Percentiles rank a stretch among this genome's conserved stretches.
Conservation (phyloP, 30 jellyfish, hydroid and myxozoan genomes). For the Catostylus mosaicus region DNA sequence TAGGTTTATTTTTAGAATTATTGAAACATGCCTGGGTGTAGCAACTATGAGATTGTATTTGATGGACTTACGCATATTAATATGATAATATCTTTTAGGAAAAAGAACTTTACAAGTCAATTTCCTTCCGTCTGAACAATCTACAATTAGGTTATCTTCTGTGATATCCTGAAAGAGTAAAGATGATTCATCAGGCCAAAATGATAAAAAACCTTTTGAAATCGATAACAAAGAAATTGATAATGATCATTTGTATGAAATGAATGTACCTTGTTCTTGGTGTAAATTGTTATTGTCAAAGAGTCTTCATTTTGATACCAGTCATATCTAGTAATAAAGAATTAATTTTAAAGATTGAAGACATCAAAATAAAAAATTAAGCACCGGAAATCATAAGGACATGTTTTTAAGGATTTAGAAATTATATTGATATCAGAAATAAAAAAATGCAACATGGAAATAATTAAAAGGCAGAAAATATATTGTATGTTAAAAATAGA, state of each 20-base stretch:
- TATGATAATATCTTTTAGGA: constrained; percentile 61
- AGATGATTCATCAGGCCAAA: background rate
- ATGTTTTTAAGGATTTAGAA: too few relatives aligned
- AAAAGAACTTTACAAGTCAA: constrained; percentile 71
- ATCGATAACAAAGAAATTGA: background rate
- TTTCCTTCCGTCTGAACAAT: constrained; percentile 58
- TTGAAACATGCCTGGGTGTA: too few relatives aligned
- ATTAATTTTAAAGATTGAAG: too few relatives aligned
- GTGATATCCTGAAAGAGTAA: constrained; percentile 55
- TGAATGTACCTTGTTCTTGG: constrained; percentile 68
- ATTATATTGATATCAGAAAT: background rate
- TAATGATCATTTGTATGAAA: background rate
- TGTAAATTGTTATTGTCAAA: constrained; percentile 58
- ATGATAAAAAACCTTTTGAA: background rate
- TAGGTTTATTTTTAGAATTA: too few relatives aligned
- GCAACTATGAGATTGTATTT: too few relatives aligned
- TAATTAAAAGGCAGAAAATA: background rate
- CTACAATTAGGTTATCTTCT: constrained; percentile 61
- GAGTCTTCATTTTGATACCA: constrained; percentile 83
- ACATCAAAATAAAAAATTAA: too few relatives aligned
- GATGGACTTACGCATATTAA: constrained; percentile 63
- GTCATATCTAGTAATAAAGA: constrained; percentile 66
- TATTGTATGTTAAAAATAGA: background rate
- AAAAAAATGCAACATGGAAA: background rate
- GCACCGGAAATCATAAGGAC: too few relatives aligned